Evolutionary conservation across 2,888 invertebrate species (phyloP), one percentile per base, ranked within the genome.

Genomic region (Liodrosophila aerea): DNA sequence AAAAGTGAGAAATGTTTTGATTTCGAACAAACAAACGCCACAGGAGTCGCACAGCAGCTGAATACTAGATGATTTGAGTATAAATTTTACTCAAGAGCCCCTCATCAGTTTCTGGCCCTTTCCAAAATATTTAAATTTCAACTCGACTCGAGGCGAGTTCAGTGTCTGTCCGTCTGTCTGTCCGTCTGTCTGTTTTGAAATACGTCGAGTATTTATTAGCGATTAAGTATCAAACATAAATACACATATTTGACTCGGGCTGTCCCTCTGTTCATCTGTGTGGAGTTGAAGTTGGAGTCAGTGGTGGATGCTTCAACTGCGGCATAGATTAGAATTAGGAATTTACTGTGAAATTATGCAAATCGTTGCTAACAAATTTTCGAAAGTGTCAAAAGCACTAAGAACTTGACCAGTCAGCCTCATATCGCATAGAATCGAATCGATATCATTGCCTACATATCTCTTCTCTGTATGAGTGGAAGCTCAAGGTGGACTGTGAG

Each of bases 291-390:
- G 15, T 3, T 27, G 41, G 45, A 53, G 51, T 62, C 50, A 5
- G 22, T 4, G 22, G 2, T 22, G 22, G 61, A 66, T 56, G 61
- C 61, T 54, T 31, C 54, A 60, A 51, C 57, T 57, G 49, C 40
- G 50, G 50, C 74, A 66, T 73, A 72, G 76, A 73, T 72, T 69
- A 45, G 64, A 74, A 73, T 81, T 74, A 67, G 61, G 60, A 85
- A 81, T 81, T 85, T 85, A 81, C 85, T 85, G 76, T 78, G 83
- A 85, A 82, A 85, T 82, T 85, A 81, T 81, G 81, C 76, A 85
- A 81, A 81, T 82, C 64, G 60, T 46, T 52, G 64, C 67, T 73
- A 80, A 80, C 76, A 76, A 71, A 78, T 69, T 83, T 83, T 76
- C 43, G 74, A 81, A 78, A 82, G 85, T 81, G 85, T 82, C 76